Conservation (phyloP, 2,113 vertebrate genomes). For the Corynorhinus townsendii region DNA sequence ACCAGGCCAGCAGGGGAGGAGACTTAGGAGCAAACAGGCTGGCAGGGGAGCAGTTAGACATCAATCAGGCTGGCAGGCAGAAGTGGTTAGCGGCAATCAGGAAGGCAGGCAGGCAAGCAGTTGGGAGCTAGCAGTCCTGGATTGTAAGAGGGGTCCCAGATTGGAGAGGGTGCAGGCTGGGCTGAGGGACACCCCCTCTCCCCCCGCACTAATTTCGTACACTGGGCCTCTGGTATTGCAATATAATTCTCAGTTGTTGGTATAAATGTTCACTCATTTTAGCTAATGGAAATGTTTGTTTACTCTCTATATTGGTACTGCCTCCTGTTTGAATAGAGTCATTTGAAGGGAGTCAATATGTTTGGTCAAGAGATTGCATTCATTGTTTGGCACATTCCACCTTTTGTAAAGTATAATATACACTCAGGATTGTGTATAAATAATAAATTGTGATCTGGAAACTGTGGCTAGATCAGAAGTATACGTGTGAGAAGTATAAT, state of each 20-base stretch:
- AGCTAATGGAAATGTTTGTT: background rate
- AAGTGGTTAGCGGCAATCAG: no score
- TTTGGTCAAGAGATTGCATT: constrained; percentile 15
- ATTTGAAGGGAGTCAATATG: constrained; percentile 26
- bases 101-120: no score
- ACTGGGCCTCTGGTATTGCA: background rate
- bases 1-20: no score
- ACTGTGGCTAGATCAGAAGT: constrained; percentile 10
- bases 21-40: no score
- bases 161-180: no score
- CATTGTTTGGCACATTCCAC: constrained; percentile 1
- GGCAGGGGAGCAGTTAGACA: no score
- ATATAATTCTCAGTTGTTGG: background rate
- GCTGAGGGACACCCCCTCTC: no score
- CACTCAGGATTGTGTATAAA: constrained; percentile 34
- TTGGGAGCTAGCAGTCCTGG: no score
- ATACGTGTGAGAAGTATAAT: background rate
- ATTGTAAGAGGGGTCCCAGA: no score
- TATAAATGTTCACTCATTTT: background rate
- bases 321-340: background rate
- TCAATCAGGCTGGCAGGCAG: no score
- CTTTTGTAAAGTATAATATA: constrained; percentile 36
- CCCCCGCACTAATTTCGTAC: no score
- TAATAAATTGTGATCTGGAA: constrained; percentile 54
- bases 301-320: background rate